Conservation (phyloP, 2,113 vertebrate genomes). For the Chionis minor region DNA sequence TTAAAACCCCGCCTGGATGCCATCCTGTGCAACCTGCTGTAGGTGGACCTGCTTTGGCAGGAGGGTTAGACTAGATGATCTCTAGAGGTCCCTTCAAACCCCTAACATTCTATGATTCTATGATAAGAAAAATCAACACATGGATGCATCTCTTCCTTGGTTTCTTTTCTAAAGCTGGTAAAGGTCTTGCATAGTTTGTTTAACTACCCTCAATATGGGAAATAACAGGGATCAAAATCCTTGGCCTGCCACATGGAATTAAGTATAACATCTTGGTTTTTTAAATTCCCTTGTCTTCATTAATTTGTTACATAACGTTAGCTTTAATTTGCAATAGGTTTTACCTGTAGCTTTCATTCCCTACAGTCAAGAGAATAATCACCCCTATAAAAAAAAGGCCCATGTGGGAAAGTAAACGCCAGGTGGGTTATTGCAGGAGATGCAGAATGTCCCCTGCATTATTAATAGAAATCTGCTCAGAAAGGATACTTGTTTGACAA, state of each 20-base stretch:
- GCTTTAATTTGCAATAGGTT: neutral
- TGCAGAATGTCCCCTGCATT: neutral
- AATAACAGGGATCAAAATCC: neutral
- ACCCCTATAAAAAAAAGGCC: neutral
- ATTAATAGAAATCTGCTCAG: slow-evolving; percentile 5
- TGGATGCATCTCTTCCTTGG: accelerated
- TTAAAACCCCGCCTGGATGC: too few relatives aligned
- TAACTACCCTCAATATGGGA: neutral
- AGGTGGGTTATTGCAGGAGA: neutral
- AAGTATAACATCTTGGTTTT: neutral
- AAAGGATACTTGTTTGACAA: neutral
- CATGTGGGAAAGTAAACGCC: neutral
- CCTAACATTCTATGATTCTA: too few relatives aligned
- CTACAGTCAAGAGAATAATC: neutral
- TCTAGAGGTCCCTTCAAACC: too few relatives aligned
- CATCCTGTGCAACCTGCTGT: too few relatives aligned
- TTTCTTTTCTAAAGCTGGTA: neutral
- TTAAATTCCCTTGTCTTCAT: neutral
- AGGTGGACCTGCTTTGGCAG: too few relatives aligned
- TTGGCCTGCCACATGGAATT: neutral
- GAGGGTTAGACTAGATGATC: too few relatives aligned
- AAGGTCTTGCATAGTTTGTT: neutral
- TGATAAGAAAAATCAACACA: neutral
- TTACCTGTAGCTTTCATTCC: neutral
- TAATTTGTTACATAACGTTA: neutral